Base-by-base conservation (phyloP, 2,797 vertebrate species). In the Brotula barbata region DNA sequence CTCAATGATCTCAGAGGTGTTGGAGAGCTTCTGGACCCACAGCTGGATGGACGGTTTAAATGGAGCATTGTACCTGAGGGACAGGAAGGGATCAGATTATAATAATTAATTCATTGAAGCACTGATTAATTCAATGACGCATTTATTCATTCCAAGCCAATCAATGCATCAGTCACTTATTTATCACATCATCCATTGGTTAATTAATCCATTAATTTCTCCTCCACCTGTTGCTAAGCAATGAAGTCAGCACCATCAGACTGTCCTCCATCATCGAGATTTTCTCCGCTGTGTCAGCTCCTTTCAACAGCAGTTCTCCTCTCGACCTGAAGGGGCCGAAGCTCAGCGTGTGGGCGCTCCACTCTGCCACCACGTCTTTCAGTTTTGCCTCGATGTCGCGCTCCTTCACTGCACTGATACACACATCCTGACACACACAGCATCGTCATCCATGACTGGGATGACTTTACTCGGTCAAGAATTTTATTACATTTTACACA, bases 311-410 rank as follows among this genome's bases (percentile, higher is more conserved):
- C 36, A 95, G 90, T 40, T 94, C 92, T 49, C 94, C 94, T 55
- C 93, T 80, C 40, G 78, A 83, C 86, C 93, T 94, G 83, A 94
- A 94, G 0, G 89, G 56, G 33, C 84, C 64, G 31, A 94, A 94
- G 55, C 66, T 84, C 67, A 95, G 92, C 14, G 63, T 20, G 16
- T 93, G 91, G 48, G 72, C 47, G 64, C 68, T 91, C 94, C 94
- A 95, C 80, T 94, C 93, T 8, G 55, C 84, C 46, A 91, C 80
- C 1, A 94, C 83, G 0, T 90, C 89, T 66, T 90, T 91, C 64
- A 95, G 68, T 78, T 94, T 95, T 75, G 85, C 90, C 75, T 94
- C 94, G 28, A 94, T 94, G 76, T 95, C 94, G 5, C 90, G 88
- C 81, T 95, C 93, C 80, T 95, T 95, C 56, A 93, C 85, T 0